phyloP scores from a whole-genome alignment of 2,113 vertebrate species.

The Candoia aspera region DNA sequence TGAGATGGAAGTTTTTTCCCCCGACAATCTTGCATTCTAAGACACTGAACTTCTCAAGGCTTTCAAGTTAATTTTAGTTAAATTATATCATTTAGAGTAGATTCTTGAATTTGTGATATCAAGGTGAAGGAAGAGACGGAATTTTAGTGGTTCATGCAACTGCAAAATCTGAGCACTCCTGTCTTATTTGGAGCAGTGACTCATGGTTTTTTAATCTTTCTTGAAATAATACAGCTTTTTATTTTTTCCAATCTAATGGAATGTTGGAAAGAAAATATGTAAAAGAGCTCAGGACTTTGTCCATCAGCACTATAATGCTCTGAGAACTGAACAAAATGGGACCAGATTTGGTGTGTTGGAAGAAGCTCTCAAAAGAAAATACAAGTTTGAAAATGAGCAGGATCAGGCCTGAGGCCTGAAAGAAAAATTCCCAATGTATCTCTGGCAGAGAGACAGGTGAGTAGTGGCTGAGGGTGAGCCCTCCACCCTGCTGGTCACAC shows the following conservation, averaged over 20 bases:
- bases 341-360: not conserved
- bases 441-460: too few species aligned
- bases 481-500: too few species aligned
- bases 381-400: not conserved
- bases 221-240: not conserved
- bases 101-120: not conserved
- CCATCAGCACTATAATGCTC: not conserved
- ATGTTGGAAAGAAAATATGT: not conserved
- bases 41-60: not conserved
- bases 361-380: not conserved
- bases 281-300: not conserved
- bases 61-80: not conserved
- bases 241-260: not conserved
- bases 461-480: too few species aligned
- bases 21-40: not conserved
- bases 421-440: too few species aligned
- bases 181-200: not conserved
- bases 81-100: not conserved
- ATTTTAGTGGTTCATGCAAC: not conserved
- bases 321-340: not conserved
- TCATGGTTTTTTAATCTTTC: not conserved
- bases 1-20: not conserved
- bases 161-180: not conserved
- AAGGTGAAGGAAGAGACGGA: not conserved
- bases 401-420: too few species aligned